phyloP scores from a whole-genome alignment of 1,140 invertebrate genomes.

The Bombus consobrinus region DNA sequence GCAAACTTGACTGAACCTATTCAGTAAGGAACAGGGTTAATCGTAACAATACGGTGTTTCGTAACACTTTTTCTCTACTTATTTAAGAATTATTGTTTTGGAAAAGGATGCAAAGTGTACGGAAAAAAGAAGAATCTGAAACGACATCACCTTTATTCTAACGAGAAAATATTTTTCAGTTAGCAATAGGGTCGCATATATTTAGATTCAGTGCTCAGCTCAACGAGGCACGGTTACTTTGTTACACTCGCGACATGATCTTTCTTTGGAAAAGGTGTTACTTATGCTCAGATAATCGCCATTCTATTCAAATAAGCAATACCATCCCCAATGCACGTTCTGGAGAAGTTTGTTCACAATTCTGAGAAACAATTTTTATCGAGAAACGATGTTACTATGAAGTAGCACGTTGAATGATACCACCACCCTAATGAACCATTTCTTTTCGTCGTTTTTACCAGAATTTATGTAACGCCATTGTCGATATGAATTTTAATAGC shows the following conservation, averaged over 20 bases:
- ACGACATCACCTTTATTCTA: not conserved
- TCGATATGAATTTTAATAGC: not conserved
- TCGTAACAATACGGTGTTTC: not conserved
- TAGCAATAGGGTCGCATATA: not conserved
- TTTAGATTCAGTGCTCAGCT: conserved; percentile 8
- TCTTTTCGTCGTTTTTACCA: not conserved
- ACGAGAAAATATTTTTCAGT: not conserved
- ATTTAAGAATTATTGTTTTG: not conserved
- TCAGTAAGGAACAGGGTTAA: not conserved
- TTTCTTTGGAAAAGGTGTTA: conserved; percentile 76
- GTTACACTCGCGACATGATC: conserved; percentile 32
- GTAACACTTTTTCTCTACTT: conserved; percentile 19
- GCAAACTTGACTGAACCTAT: no score
- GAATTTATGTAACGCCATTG: conserved; percentile 5
- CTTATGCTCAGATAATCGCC: conserved; percentile 75
- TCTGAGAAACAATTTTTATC: conserved; percentile 20
- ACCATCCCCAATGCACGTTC: conserved; percentile 47
- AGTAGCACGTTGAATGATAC: not conserved
- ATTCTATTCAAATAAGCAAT: conserved; percentile 75
- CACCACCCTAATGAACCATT: conserved; percentile 8
- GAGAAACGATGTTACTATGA: conserved; percentile 41
- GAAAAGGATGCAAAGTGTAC: not conserved
- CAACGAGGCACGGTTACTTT: conserved; percentile 29
- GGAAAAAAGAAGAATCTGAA: not conserved
- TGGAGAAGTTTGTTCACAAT: conserved; percentile 64